Evolutionary conservation across 2,797 vertebrate genomes (phyloP), one percentile per base, ranked within the genome.

Genomic region (Poecile montanus): DNA sequence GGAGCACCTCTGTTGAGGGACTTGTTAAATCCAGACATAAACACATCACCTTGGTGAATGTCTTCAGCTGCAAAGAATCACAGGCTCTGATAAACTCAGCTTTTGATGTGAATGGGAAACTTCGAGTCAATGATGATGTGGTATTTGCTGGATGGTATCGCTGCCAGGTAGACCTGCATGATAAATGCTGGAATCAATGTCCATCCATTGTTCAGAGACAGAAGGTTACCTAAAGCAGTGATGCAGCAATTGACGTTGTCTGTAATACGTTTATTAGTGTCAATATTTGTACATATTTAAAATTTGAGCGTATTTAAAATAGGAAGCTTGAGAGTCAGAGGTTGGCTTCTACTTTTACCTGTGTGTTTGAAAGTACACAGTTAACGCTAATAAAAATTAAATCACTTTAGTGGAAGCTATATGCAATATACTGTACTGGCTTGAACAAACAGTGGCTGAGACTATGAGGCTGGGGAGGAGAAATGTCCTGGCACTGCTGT

Each of bases 351-450:
- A 13, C 32, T n/a, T 54, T 65, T 90, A 34, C n/a, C 14, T 19
- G 7, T 25, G 36, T 87, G 22, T 76, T 94, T 87, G 36, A 60
- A 89, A 94, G 63, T 44, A 51, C 48, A 10, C 0, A 2, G n/a
- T 89, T 81, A 92, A 70, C 1, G 17, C 40, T 81, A 76, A 80
- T 58, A 85, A 89, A 88, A 94, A 56, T 66, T 30, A 85, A 76
- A 85, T 66, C 44, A 40, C 32, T 4, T 13, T 38, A 30, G 34
- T 56, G 56, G 48, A 44, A 75, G 66, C 77, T 58, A 4, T 81
- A 45, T 53, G n/a, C 0, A 0, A 7, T 30, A 7, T 56, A 16
- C 47, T 83, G 7, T 57, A 18, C 19, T 61, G 79, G 13, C 44
- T 84, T 84, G 57, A 85, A 17, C 51, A 91, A 92, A 84, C 15